Conservation (phyloP, 2,888 invertebrate genomes). For the Drosophila fulvimacula region DNA sequence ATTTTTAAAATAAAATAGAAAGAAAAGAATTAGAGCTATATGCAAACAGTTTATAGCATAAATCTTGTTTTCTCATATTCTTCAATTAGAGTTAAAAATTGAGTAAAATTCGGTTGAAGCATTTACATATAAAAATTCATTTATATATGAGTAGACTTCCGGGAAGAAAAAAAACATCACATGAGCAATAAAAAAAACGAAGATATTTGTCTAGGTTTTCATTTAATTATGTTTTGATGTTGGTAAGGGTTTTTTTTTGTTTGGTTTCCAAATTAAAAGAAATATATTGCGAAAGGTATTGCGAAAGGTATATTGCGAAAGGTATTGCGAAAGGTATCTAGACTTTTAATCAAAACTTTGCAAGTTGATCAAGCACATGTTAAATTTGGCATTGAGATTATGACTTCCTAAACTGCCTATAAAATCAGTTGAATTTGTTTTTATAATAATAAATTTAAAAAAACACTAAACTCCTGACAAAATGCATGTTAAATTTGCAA, state of each 20-base stretch:
- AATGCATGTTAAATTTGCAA: not conserved
- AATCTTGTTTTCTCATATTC: not conserved
- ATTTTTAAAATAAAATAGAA: not conserved
- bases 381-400: not conserved
- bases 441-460: too few relatives aligned
- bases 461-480: not conserved
- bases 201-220: constrained; percentile 1
- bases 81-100: not conserved
- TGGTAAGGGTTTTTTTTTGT: too few relatives aligned
- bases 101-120: not conserved
- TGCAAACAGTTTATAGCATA: not conserved
- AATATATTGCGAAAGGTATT: not conserved
- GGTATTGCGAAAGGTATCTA: not conserved
- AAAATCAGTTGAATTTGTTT: too few relatives aligned
- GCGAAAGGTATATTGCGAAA: too few relatives aligned
- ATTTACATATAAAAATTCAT: not conserved
- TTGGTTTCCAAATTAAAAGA: not conserved
- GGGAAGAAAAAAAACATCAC: not conserved
- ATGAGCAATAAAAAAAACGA: not conserved
- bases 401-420: too few relatives aligned
- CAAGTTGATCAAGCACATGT: not conserved
- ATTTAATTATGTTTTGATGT: constrained; percentile 1
- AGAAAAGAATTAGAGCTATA: not conserved
- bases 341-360: not conserved
- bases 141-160: not conserved